These are phyloP conservation scores for Misgurnus anguillicaudatus DNA, from an alignment of 2,113 vertebrate species.

Conservation along the genomic window DNA sequence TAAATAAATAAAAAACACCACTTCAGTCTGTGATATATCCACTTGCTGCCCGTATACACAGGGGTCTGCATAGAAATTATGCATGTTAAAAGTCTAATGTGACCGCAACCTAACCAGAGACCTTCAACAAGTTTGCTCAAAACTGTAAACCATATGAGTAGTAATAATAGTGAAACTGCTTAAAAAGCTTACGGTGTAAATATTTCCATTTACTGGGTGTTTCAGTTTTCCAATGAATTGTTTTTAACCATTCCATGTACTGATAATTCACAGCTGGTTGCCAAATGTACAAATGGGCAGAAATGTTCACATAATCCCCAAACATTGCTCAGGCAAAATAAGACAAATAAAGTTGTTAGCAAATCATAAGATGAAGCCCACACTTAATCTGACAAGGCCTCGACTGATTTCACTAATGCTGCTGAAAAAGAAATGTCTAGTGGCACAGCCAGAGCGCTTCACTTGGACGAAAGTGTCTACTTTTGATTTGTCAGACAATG, in stretches of 20 bases:
- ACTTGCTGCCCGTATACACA: too few relatives aligned
- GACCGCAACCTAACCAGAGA: too few relatives aligned
- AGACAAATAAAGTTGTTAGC: conserved; percentile 48
- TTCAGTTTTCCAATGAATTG: conserved; percentile 4
- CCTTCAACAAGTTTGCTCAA: too few relatives aligned
- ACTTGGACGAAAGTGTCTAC: conserved; percentile 61
- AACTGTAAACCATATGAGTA: too few relatives aligned
- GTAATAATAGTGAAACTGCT: too few relatives aligned
- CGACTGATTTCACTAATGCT: conserved; percentile 56
- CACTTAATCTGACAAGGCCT: conserved; percentile 45
- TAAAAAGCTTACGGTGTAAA: not conserved
- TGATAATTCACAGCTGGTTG: not conserved
- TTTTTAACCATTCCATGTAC: conserved; percentile 7
- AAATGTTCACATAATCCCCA: conserved; percentile 11
- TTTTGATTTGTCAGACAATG: conserved; percentile 68
- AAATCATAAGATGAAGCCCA: conserved; percentile 45
- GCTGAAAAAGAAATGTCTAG: conserved; percentile 54
- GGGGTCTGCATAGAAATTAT: too few relatives aligned
- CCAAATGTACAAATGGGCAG: not conserved
- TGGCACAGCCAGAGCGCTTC: conserved; percentile 42
- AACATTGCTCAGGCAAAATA: conserved; percentile 25
- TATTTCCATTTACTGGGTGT: not conserved
- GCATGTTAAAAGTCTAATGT: too few relatives aligned
- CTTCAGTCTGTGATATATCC: too few relatives aligned
- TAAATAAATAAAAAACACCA: too few relatives aligned